A percentile compares a stretch with the other conserved stretches of the same genome.
These are phyloP conservation scores for Agonum fuliginosum DNA, from an alignment of 2,888 invertebrate genomes.

Conservation along the genomic window DNA sequence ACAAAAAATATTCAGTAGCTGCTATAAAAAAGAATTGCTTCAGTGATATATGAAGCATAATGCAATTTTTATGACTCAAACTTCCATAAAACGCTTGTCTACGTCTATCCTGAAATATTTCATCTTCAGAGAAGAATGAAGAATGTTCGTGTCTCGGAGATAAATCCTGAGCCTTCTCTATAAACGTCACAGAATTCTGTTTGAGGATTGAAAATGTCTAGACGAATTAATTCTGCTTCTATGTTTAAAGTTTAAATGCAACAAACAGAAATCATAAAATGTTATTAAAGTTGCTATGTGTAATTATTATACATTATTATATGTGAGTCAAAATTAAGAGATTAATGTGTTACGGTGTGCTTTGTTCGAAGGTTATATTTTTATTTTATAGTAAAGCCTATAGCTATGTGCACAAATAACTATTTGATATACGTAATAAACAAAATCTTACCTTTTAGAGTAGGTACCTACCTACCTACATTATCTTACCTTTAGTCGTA, in stretches of 20 bases:
- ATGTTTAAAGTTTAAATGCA: constrained; percentile 32
- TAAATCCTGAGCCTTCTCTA: constrained; percentile 40
- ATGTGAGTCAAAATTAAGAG: not conserved
- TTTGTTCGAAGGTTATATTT: constrained; percentile 28
- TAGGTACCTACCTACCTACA: no score
- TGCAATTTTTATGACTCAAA: constrained; percentile 35
- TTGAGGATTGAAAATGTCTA: constrained; percentile 8
- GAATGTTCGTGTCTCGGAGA: constrained; percentile 25
- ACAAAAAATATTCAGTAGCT: constrained; percentile 28
- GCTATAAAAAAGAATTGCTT: not conserved
- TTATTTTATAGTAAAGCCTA: no score
- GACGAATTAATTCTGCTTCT: constrained; percentile 4
- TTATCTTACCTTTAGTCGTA: no score
- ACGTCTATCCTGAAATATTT: not conserved
- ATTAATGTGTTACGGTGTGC: constrained; percentile 8
- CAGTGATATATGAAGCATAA: constrained; percentile 43
- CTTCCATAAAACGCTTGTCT: constrained; percentile 48
- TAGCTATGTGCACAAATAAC: no score
- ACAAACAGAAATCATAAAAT: constrained; percentile 13
- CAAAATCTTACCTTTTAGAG: not conserved
- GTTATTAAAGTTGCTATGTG: not conserved
- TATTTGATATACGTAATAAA: no score
- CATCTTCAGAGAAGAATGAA: constrained; percentile 41
- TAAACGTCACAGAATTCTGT: constrained; percentile 39
- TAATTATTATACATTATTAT: not conserved